Percentiles rank a stretch among this genome's conserved stretches.
These are phyloP conservation scores for Mormyrops attenuatus DNA, from an alignment of 2,797 vertebrate genomes.

Conservation along the genomic window DNA sequence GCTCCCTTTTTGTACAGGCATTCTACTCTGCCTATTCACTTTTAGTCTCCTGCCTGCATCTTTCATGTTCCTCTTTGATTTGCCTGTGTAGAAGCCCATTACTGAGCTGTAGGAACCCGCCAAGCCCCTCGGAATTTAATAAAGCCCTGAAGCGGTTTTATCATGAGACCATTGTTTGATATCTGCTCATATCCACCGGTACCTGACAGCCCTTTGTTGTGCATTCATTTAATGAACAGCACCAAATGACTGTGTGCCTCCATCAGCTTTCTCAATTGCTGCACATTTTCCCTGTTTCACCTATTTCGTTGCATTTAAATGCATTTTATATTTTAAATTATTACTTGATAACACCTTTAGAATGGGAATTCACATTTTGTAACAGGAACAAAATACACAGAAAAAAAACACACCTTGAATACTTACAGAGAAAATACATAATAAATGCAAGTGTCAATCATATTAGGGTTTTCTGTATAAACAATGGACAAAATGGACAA, in stretches of 20 bases:
- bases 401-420: neutral
- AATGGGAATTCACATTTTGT: neutral
- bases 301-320: neutral
- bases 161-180: neutral
- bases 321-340: neutral
- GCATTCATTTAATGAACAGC: neutral
- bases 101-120: neutral
- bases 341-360: neutral
- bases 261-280: neutral
- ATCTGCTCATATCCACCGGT: neutral
- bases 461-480: neutral
- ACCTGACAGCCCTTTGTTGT: neutral
- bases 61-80: neutral
- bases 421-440: neutral
- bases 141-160: neutral
- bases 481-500: neutral
- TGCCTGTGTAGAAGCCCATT: neutral
- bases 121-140: neutral
- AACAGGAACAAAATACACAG: neutral
- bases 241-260: neutral
- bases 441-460: neutral
- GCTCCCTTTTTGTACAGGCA: neutral
- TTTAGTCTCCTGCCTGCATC: neutral
- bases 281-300: neutral
- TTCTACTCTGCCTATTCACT: neutral